Base-by-base conservation (phyloP, 1,140 invertebrate species). In the Eurosta solidaginis region DNA sequence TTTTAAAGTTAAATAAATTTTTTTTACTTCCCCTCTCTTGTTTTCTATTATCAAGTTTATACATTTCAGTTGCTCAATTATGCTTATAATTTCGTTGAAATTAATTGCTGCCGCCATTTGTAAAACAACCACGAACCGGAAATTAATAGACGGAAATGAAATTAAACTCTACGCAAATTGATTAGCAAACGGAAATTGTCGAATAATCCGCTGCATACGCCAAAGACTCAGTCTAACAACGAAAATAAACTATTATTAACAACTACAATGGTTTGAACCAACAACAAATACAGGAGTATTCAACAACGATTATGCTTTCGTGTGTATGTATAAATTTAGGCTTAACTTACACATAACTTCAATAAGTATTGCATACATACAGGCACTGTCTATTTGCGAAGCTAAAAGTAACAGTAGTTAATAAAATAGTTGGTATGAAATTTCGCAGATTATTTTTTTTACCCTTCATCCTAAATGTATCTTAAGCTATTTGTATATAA, bases 101-200 rank as follows among this genome's bases (percentile, higher is more conserved):
- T 68, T 68, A 68, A 42, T 68, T 68, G n/a, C 9, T 40, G 59
- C 59, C 33, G 33, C 17, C 59, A 68, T 20, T 36, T 14, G 59
- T 27, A 20, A 42, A 25, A n/a, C 59, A 14, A 29, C 59, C 33
- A 40, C n/a, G 33, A 40, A 22, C 12, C 59, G 54, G 54, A 59
- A 33, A 59, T 59, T 59, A 59, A 29, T 59, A 14, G 54, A 14
- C 59, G 59, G 59, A 68, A 68, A 68, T 68, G 59, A 40, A 68
- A 68, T 68, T 68, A 68, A 68, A 7, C n/a, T 40, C 36, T 40
- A n/a, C 29, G 14, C 59, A 68, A 68, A 68, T 10, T 59, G 54
- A 17, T 59, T 14, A 27, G 17, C 54, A 29, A 52, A 40, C 59
- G 59, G 59, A 68, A 68, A 68, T 68, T 68, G 59, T 40, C 59